A percentile compares a stretch with the other conserved stretches of the same genome.
Evolutionary conservation across 2,113 vertebrate species (phyloP).

Genomic region (Ictalurus furcatus): DNA sequence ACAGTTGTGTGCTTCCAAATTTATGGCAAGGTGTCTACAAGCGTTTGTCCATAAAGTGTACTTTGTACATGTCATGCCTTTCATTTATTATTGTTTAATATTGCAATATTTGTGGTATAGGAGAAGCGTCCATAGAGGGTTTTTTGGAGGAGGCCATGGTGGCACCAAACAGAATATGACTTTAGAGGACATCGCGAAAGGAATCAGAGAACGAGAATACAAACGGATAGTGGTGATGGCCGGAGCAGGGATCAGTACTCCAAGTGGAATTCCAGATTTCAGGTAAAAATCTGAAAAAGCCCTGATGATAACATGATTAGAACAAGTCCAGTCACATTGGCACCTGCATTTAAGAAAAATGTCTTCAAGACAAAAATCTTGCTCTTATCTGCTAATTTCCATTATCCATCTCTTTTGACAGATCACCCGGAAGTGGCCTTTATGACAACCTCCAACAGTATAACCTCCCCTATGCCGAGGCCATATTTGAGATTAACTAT

Average conservation of each 20-base stretch:
- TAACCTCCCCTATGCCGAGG: conserved; percentile 89
- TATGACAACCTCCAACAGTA: conserved; percentile 89
- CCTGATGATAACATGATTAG: not conserved
- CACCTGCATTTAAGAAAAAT: not conserved
- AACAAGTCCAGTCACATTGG: not conserved
- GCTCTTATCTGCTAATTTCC: not conserved
- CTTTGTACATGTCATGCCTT: not conserved
- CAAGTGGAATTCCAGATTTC: conserved; percentile 94
- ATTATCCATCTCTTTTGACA: conserved; percentile 58
- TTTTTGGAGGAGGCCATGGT: conserved; percentile 57
- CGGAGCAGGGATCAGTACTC: conserved; percentile 91
- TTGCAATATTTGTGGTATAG: not conserved
- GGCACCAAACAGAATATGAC: conserved; percentile 60
- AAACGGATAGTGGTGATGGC: conserved; percentile 86
- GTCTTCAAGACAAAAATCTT: not conserved
- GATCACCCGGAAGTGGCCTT: conserved; percentile 86
- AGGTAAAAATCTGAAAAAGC: conserved; percentile 70
- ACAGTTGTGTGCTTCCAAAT: not conserved
- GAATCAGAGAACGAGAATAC: conserved; percentile 69
- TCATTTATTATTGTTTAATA: not conserved
- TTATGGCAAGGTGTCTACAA: not conserved
- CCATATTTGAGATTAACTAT: conserved; percentile 89
- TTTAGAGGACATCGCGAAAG: conserved; percentile 74
- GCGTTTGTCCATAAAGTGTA: not conserved
- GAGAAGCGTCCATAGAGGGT: conserved; percentile 34